Conservation (phyloP, 2,113 vertebrate species). For the Syngnathoides biaculeatus region DNA sequence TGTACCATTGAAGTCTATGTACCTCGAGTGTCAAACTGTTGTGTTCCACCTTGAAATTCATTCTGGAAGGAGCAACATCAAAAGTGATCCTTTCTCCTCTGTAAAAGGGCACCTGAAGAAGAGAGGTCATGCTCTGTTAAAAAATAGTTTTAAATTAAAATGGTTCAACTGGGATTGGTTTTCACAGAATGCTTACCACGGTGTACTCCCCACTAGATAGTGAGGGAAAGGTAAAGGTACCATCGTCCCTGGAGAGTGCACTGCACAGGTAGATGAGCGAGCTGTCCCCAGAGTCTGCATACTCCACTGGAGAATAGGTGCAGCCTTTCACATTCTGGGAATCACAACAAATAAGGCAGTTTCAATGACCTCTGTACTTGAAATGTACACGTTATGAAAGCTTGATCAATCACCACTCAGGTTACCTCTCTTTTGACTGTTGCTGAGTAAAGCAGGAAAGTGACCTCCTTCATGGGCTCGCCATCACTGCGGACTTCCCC, state of each 20-base stretch:
- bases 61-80: conserved; percentile 89
- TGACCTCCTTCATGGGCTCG: conserved; percentile 97
- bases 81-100: conserved; percentile 96
- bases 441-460: conserved; percentile 92
- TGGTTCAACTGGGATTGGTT: neutral
- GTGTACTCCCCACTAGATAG: conserved; percentile 90
- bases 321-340: conserved; percentile 85
- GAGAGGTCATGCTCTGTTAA: neutral
- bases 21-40: conserved; percentile 91
- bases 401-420: neutral
- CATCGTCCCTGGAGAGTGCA: conserved; percentile 85
- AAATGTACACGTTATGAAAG: neutral
- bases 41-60: conserved; percentile 89
- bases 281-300: conserved; percentile 77
- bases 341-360: neutral
- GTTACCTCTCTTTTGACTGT: conserved; percentile 80
- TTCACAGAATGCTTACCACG: conserved; percentile 74
- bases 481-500: conserved; percentile 94
- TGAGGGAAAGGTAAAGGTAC: conserved; percentile 85
- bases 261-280: conserved; percentile 84
- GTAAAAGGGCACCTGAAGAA: conserved; percentile 88
- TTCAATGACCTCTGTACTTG: neutral
- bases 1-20: conserved; percentile 8
- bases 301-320: conserved; percentile 80
- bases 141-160: neutral